phyloP scores from a whole-genome alignment of 2,113 vertebrate genomes.

The Macrotis lagotis region DNA sequence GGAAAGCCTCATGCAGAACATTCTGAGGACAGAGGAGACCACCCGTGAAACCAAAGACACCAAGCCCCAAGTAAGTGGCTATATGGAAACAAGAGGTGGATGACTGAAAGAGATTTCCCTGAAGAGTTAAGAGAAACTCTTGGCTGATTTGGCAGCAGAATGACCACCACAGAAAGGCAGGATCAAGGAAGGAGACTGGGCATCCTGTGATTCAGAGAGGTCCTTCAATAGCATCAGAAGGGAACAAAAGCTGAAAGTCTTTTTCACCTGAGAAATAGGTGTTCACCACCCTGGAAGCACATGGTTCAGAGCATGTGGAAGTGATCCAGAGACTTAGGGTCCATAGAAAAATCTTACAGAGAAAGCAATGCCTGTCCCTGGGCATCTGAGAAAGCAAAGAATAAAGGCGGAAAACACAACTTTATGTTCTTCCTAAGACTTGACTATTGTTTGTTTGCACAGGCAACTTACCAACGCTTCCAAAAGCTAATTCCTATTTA shows the following conservation, averaged over 20 bases:
- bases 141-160: not conserved
- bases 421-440: not conserved
- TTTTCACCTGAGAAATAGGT: not conserved
- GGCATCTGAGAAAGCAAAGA: not conserved
- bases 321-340: not conserved
- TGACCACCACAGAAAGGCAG: not conserved
- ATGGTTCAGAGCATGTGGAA: not conserved
- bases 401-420: not conserved
- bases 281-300: not conserved
- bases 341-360: not conserved
- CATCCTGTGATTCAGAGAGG: not conserved
- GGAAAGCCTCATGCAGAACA: not conserved
- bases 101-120: not conserved
- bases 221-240: not conserved
- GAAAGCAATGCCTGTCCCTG: not conserved
- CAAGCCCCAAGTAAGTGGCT: not conserved
- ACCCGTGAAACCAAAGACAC: not conserved
- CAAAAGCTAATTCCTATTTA: slow-evolving; percentile 57
- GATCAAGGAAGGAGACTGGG: not conserved
- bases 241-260: not conserved
- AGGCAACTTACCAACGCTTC: not conserved
- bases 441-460: not conserved
- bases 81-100: not conserved
- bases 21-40: not conserved
- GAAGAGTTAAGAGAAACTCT: not conserved